Conservation (phyloP, 2,113 vertebrate species). For the Pelodiscus sinensis region DNA sequence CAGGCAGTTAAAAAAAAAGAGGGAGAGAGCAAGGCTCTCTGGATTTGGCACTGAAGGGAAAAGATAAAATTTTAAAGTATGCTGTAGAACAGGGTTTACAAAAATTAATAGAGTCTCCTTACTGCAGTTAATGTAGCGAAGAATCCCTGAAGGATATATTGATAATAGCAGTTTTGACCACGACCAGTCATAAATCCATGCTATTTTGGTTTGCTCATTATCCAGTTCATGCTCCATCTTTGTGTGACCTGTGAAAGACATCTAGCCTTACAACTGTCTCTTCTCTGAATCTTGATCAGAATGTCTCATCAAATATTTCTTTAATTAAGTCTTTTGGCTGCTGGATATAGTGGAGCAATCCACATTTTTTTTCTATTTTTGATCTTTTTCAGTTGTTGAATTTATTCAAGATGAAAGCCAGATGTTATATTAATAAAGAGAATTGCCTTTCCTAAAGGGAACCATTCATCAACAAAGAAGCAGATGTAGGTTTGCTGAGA, state of each 20-base stretch:
- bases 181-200: background rate
- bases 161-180: rapidly evolving
- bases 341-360: constrained; percentile 44
- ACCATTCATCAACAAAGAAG: constrained; percentile 69
- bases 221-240: background rate
- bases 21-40: rapidly evolving
- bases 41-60: background rate
- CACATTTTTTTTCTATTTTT: constrained; percentile 46
- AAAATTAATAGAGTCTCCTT: background rate
- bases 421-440: constrained; percentile 75
- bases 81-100: background rate
- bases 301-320: constrained; percentile 22
- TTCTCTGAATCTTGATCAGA: constrained; percentile 6
- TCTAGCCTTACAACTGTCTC: background rate
- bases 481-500: constrained; percentile 67
- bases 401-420: constrained; percentile 77
- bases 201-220: background rate
- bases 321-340: constrained; percentile 65
- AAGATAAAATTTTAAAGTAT: background rate
- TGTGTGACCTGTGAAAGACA: background rate
- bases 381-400: constrained; percentile 54
- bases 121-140: background rate
- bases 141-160: background rate
- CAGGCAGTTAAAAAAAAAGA: background rate
- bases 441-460: constrained; percentile 74